Percentiles rank a stretch among this genome's conserved stretches.
These are phyloP conservation scores for Eira barbara DNA, from an alignment of 2,113 vertebrate genomes.

Conservation along the genomic window DNA sequence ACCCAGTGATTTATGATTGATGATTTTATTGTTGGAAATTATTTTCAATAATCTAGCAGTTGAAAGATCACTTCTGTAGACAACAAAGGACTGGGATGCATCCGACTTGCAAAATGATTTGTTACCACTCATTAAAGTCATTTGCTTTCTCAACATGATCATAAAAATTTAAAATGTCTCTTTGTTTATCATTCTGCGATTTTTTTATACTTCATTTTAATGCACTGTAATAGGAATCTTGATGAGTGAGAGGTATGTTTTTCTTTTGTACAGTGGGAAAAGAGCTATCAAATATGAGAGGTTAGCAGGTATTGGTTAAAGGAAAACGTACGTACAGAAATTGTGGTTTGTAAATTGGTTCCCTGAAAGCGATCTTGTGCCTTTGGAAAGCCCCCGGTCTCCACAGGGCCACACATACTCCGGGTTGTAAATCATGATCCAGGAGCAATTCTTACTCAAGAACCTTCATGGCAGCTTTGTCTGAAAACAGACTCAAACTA, in stretches of 20 bases:
- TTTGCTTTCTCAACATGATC: neutral
- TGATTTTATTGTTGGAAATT: constrained; percentile 39
- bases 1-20: constrained; percentile 33
- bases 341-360: neutral
- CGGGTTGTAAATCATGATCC: neutral
- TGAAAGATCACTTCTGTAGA: neutral
- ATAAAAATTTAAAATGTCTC: constrained; percentile 22
- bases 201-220: neutral
- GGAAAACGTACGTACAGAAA: neutral
- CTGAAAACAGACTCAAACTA: neutral
- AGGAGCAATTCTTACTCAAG: neutral
- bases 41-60: constrained; percentile 46
- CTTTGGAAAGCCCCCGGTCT: neutral
- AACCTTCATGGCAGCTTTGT: neutral
- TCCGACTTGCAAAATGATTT: constrained; percentile 45
- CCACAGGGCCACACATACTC: neutral
- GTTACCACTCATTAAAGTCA: constrained; percentile 15
- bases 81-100: neutral
- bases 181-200: neutral
- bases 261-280: neutral
- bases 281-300: neutral
- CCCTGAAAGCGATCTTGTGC: neutral
- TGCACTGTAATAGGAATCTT: neutral
- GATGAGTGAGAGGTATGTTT: neutral
- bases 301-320: neutral